A percentile compares a stretch with the other conserved stretches of the same genome.
phyloP scores from a whole-genome alignment of 2,888 invertebrate genomes.

The Chymomyza caudatula region DNA sequence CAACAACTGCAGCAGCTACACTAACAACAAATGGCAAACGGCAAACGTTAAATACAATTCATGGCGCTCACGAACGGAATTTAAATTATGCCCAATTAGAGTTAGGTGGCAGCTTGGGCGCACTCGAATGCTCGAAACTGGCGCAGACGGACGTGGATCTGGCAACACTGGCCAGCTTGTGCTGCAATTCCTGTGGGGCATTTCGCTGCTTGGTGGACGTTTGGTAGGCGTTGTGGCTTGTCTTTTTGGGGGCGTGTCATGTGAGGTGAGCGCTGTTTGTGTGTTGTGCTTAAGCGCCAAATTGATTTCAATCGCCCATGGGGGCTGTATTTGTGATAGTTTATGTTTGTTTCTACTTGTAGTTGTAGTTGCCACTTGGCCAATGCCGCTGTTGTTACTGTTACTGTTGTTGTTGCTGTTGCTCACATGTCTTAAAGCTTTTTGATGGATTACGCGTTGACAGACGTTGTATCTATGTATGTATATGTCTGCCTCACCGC shows the following conservation, averaged over 20 bases:
- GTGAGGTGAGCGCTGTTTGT: constrained; percentile 55
- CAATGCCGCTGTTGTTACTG: constrained; percentile 19
- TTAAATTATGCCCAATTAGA: constrained; percentile 77
- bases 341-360: constrained; percentile 34
- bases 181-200: constrained; percentile 57
- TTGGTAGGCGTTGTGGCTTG: constrained; percentile 18
- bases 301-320: constrained; percentile 71
- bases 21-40: neutral
- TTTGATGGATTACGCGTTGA: constrained; percentile 76
- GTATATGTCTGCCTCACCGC: constrained; percentile 14
- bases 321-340: constrained; percentile 35
- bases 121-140: constrained; percentile 17
- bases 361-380: constrained; percentile 34
- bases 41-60: constrained; percentile 66
- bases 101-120: constrained; percentile 56
- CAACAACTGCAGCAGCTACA: neutral
- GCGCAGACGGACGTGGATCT: too few species aligned
- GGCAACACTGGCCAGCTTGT: constrained; percentile 9
- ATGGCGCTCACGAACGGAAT: constrained; percentile 76
- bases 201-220: constrained; percentile 9
- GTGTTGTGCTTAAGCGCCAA: constrained; percentile 66
- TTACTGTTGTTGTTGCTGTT: constrained; percentile 21
- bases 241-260: constrained; percentile 54
- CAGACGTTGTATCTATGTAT: constrained; percentile 55
- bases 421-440: constrained; percentile 23